Conservation (phyloP, 2,888 invertebrate genomes). For the Pinctada fucata region DNA sequence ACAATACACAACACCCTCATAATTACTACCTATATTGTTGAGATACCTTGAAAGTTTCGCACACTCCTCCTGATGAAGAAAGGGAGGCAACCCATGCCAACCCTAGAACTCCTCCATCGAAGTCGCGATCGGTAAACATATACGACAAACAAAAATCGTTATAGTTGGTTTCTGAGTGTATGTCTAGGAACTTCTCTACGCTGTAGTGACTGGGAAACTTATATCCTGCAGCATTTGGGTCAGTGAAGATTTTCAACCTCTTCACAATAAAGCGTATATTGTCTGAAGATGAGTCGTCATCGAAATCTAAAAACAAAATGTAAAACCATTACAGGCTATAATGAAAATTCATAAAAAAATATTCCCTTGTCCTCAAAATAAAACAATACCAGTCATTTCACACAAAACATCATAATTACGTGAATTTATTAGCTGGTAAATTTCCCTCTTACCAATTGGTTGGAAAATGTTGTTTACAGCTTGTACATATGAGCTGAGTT, state of each 20-base stretch:
- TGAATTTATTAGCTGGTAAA: too few relatives aligned
- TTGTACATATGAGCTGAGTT: slow-evolving; percentile 95
- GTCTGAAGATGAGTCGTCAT: slow-evolving; percentile 93
- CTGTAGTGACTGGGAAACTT: slow-evolving; percentile 83
- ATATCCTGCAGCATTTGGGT: slow-evolving; percentile 90
- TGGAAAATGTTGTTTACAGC: slow-evolving; percentile 85
- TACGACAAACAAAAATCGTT: slow-evolving; percentile 98
- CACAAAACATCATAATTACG: too few relatives aligned
- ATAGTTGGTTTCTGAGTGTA: slow-evolving; percentile 94
- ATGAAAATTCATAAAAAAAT: neutral
- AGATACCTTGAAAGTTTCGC: slow-evolving; percentile 89
- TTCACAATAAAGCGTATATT: slow-evolving; percentile 97
- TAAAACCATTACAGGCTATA: too few relatives aligned
- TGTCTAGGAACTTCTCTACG: slow-evolving; percentile 68
- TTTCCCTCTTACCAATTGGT: slow-evolving; percentile 72
- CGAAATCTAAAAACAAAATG: slow-evolving; percentile 85
- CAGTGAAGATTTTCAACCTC: slow-evolving; percentile 94
- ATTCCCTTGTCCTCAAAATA: neutral
- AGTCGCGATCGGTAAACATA: slow-evolving; percentile 98
- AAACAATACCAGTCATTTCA: too few relatives aligned
- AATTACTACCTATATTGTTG: too few relatives aligned
- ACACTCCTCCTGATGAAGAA: slow-evolving; percentile 91
- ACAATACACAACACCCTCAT: too few relatives aligned
- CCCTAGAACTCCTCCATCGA: slow-evolving; percentile 97
- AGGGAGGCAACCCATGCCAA: slow-evolving; percentile 97